Evolutionary conservation across 2,113 vertebrate genomes (phyloP).

Genomic region (Parus major): DNA sequence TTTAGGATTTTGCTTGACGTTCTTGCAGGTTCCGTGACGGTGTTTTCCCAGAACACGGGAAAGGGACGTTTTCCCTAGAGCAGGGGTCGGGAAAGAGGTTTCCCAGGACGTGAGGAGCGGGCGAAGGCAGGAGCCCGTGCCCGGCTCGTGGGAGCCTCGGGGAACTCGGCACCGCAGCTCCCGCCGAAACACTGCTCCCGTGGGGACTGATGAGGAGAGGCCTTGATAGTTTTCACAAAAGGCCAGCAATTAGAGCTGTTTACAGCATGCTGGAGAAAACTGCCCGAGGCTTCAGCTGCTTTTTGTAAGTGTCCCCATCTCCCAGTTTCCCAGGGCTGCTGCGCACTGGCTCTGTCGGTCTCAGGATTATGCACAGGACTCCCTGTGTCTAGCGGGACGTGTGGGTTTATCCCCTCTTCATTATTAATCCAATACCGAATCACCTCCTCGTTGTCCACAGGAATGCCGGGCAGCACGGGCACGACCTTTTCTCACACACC

Average conservation of each 20-base stretch:
- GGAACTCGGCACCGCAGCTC: accelerated
- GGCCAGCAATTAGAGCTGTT: neutral
- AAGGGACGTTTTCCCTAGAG: neutral
- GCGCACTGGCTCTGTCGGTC: accelerated
- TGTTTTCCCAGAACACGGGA: accelerated
- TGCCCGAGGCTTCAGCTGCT: neutral
- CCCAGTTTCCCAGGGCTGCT: neutral
- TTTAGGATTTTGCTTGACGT: neutral
- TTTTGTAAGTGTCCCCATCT: neutral
- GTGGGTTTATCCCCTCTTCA: neutral
- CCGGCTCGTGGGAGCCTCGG: accelerated
- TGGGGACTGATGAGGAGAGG: neutral
- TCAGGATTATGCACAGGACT: neutral
- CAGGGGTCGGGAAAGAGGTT: accelerated
- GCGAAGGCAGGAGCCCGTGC: neutral
- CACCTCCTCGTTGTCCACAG: accelerated
- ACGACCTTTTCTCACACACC: accelerated
- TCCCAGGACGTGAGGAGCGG: accelerated
- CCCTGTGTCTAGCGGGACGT: neutral
- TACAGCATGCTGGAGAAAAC: neutral
- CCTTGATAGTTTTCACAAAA: neutral
- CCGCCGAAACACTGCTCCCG: neutral
- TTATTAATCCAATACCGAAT: neutral
- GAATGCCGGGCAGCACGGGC: neutral
- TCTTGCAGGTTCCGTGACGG: accelerated